These are phyloP conservation scores for Coelogynopora nodosa DNA, from an alignment of 2,888 invertebrate genomes.

Conservation along the genomic window DNA sequence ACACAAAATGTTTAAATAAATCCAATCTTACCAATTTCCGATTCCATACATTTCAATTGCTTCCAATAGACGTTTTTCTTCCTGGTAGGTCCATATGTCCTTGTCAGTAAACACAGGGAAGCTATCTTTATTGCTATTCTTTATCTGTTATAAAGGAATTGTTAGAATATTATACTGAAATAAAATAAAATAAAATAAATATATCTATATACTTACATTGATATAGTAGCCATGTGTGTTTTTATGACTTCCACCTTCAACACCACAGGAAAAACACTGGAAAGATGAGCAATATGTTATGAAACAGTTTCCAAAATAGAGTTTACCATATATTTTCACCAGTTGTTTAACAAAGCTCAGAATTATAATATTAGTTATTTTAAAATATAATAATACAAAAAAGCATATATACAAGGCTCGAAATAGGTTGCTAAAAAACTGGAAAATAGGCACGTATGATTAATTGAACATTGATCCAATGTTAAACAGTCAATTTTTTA, in stretches of 20 bases:
- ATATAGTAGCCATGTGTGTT: constrained; percentile 35
- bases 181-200: neutral
- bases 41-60: constrained; percentile 35
- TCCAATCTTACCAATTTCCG: constrained; percentile 37
- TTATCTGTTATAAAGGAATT: neutral
- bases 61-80: constrained; percentile 35
- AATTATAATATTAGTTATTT: no score
- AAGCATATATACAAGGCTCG: no score
- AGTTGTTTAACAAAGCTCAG: no score
- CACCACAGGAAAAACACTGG: constrained; percentile 65
- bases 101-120: constrained; percentile 15
- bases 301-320: no score
- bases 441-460: no score
- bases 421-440: no score
- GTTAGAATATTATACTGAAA: neutral
- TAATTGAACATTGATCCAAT: no score
- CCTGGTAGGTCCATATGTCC: neutral
- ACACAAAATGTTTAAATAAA: no score
- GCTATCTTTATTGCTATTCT: neutral
- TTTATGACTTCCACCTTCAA: constrained; percentile 43
- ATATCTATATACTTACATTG: constrained; percentile 17
- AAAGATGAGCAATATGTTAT: no score
- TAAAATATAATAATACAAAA: no score
- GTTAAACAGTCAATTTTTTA: no score
- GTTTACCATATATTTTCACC: no score